phyloP scores from a whole-genome alignment of 2,888 invertebrate genomes.

The Chalcis sispes region DNA sequence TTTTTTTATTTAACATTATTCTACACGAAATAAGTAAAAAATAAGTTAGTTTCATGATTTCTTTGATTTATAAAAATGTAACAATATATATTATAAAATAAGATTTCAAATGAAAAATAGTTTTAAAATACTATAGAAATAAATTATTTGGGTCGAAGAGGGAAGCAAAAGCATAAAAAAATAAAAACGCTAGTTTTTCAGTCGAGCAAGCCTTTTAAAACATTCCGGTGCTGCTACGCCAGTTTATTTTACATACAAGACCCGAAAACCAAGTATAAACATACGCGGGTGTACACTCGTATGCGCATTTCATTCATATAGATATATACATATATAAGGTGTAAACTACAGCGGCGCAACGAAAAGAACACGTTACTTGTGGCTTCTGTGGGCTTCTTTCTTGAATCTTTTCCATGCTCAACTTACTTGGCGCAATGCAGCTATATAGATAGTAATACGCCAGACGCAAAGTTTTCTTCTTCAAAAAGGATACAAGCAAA shows the following conservation, averaged over 20 bases:
- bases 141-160: too few relatives aligned
- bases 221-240: background rate
- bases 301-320: background rate
- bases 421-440: background rate
- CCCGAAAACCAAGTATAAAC: background rate
- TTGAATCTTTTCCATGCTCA: constrained; percentile 12
- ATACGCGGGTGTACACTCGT: background rate
- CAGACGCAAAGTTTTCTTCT: constrained; percentile 16
- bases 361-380: constrained; percentile 3
- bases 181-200: too few relatives aligned
- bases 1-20: too few relatives aligned
- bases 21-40: too few relatives aligned
- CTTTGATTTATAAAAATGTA: too few relatives aligned
- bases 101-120: too few relatives aligned
- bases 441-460: constrained; percentile 3
- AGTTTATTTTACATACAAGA: background rate
- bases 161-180: too few relatives aligned
- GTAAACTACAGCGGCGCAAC: background rate
- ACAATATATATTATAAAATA: too few relatives aligned
- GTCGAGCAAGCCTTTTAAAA: too few relatives aligned
- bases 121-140: too few relatives aligned
- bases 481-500: constrained; percentile 16
- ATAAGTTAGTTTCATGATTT: too few relatives aligned
- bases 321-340: constrained; percentile 5
- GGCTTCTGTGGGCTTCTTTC: constrained; percentile 23